Evolutionary conservation across 2,797 vertebrate genomes (phyloP).

Genomic region (Pteropus rufus): DNA sequence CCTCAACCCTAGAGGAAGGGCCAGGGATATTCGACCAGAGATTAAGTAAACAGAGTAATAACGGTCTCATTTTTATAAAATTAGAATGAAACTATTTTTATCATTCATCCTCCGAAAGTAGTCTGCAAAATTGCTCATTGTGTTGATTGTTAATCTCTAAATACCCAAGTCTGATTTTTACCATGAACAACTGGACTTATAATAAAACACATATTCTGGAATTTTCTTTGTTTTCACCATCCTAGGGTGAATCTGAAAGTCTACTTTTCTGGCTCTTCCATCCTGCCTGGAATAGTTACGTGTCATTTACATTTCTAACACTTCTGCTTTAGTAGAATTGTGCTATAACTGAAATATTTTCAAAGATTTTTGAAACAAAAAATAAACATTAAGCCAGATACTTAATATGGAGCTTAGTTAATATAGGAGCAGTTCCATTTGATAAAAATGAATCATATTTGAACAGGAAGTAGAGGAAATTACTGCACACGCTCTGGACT

Average conservation of each 20-base stretch:
- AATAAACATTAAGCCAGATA: neutral
- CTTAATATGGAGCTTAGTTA: neutral
- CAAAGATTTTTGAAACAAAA: neutral
- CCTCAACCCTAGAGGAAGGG: neutral
- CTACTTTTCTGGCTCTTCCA: neutral
- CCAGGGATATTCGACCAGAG: neutral
- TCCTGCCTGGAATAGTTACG: neutral
- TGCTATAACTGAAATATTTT: neutral
- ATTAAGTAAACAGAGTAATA: neutral
- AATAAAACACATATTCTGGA: neutral
- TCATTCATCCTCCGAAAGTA: neutral
- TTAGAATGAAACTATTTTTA: neutral
- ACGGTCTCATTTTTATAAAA: neutral
- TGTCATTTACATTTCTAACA: neutral
- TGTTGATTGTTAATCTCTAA: neutral
- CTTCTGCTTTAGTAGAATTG: neutral
- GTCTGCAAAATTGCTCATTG: neutral
- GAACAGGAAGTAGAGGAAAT: constrained; percentile 59
- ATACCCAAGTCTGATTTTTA: neutral
- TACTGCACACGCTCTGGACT: neutral
- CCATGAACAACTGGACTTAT: neutral
- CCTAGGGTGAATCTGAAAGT: neutral
- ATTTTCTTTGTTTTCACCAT: neutral
- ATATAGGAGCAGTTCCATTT: neutral
- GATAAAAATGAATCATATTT: neutral